Evolutionary conservation across 2,113 vertebrate genomes (phyloP).

Genomic region (Seriola quinqueradiata): DNA sequence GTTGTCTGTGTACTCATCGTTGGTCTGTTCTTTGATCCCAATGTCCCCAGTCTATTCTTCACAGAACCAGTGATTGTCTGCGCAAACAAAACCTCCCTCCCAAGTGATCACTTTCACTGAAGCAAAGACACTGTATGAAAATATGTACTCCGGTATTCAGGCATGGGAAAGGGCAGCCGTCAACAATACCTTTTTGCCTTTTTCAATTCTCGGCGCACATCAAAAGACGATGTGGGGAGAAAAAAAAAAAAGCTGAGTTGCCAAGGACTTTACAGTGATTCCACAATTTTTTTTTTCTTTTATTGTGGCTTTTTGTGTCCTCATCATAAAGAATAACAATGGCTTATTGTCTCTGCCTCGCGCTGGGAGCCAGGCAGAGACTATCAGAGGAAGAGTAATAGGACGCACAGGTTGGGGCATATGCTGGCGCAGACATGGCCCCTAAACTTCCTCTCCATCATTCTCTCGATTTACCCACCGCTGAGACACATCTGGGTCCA

Average conservation of each 20-base stretch:
- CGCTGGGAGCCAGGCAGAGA: constrained; percentile 40
- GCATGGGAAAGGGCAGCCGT: constrained; percentile 66
- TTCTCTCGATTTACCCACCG: constrained; percentile 68
- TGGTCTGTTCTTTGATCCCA: constrained; percentile 64
- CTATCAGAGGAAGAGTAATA: constrained; percentile 67
- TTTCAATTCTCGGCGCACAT: constrained; percentile 53
- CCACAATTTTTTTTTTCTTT: constrained; percentile 36
- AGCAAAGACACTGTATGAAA: constrained; percentile 66
- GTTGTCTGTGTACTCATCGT: constrained; percentile 65
- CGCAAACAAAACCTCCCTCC: constrained; percentile 74
- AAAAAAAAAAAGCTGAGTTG: constrained; percentile 44
- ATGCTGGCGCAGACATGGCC: constrained; percentile 68
- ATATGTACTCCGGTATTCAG: constrained; percentile 67
- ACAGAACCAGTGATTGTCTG: constrained; percentile 69
- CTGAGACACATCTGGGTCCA: constrained; percentile 78
- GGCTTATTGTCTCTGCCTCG: constrained; percentile 65
- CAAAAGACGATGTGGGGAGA: constrained; percentile 39
- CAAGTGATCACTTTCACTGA: constrained; percentile 73
- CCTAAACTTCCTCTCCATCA: constrained; percentile 71
- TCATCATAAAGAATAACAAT: constrained; percentile 72
- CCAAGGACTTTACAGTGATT: constrained; percentile 68
- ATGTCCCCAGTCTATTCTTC: constrained; percentile 61
- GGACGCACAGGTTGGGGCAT: constrained; percentile 71
- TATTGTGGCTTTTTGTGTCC: constrained; percentile 68
- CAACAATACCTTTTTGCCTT: constrained; percentile 67